A percentile compares a stretch with the other conserved stretches of the same genome.
Conservation (phyloP, 2,113 vertebrate species). For the Paradoxurus hermaphroditus region DNA sequence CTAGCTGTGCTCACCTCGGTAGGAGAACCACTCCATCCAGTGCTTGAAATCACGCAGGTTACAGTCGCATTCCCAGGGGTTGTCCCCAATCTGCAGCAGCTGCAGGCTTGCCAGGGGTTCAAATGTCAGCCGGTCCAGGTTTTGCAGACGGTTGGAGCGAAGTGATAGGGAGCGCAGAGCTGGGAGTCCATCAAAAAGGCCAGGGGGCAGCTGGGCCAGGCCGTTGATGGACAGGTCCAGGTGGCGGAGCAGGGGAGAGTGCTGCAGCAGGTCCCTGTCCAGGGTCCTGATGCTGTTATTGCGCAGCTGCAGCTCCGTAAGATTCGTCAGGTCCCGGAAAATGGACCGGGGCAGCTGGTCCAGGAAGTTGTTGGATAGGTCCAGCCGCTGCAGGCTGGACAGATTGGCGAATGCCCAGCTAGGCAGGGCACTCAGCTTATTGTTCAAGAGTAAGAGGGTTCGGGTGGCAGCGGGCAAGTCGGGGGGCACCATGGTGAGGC, state of each 20-base stretch:
- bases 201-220: slow-evolving; percentile 90
- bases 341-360: slow-evolving; percentile 92
- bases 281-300: slow-evolving; percentile 96
- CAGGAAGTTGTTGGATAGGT: slow-evolving; percentile 98
- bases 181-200: slow-evolving; percentile 91
- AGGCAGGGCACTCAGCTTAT: slow-evolving; percentile 91
- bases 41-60: slow-evolving; percentile 98
- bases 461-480: slow-evolving; percentile 90
- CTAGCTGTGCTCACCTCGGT: slow-evolving; percentile 88
- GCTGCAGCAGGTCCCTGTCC: slow-evolving; percentile 93
- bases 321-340: slow-evolving; percentile 92
- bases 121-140: slow-evolving; percentile 94
- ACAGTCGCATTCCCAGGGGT: slow-evolving; percentile 99
- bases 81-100: slow-evolving; percentile 93
- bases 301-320: slow-evolving; percentile 92
- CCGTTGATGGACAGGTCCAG: slow-evolving; percentile 96
- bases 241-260: slow-evolving; percentile 86
- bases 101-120: slow-evolving; percentile 94
- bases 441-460: slow-evolving; percentile 95
- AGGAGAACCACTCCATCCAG: slow-evolving; percentile 99
- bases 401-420: slow-evolving; percentile 92
- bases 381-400: slow-evolving; percentile 92
- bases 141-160: slow-evolving; percentile 93
- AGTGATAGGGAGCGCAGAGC: slow-evolving; percentile 93
- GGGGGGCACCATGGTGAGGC: slow-evolving; percentile 90